These are phyloP conservation scores for Ptyas mucosa DNA, from an alignment of 2,113 vertebrate species.

Conservation along the genomic window DNA sequence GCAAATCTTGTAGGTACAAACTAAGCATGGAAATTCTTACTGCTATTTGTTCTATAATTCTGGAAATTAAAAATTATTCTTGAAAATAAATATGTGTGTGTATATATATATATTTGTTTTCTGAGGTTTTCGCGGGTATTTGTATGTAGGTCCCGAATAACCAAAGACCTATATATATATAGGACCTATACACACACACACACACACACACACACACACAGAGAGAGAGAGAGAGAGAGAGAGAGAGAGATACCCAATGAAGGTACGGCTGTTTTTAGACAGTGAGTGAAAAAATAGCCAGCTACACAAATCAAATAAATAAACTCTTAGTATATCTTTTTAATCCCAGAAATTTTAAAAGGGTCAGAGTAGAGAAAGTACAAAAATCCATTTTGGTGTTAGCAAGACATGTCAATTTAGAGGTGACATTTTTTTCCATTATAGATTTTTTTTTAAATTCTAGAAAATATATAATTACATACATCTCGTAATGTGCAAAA, in stretches of 20 bases:
- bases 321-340: background rate
- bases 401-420: background rate
- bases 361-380: background rate
- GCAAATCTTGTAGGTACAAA: background rate
- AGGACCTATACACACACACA: no score
- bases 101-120: no score
- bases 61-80: background rate
- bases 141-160: no score
- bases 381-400: background rate
- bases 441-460: background rate
- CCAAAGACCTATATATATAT: no score
- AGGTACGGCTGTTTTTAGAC: background rate
- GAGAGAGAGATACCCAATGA: background rate
- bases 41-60: background rate
- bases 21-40: background rate
- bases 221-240: no score
- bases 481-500: background rate
- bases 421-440: background rate
- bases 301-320: background rate
- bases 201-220: no score
- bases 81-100: background rate
- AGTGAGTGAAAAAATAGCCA: no score
- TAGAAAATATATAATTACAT: background rate
- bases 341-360: background rate
- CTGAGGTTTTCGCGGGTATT: no score